Evolutionary conservation across 2,888 invertebrate species (phyloP), one percentile per base, ranked within the genome.

Genomic region (Pyrrhosoma nymphula): DNA sequence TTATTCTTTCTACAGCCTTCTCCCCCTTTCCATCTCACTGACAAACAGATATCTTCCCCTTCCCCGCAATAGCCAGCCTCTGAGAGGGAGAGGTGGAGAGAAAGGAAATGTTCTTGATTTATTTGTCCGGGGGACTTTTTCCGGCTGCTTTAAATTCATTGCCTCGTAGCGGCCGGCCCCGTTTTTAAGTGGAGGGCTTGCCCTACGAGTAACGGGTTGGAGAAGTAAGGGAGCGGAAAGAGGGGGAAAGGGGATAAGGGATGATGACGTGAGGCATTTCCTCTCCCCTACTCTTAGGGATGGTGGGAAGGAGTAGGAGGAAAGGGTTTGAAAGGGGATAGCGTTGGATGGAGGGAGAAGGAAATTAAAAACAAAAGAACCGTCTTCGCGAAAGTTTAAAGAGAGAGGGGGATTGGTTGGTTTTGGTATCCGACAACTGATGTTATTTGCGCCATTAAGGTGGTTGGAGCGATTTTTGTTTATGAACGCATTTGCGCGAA

Each of bases 131-230:
- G 47, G 35, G 82, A 82, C 82, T 82, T 82, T 82, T 35, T 18
- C 82, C 82, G 82, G 82, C 82, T 82, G 82, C 82, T 82, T 82
- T 30, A 82, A 82, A 82, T 82, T 82, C 82, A 82, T 82, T 82
- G 82, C 82, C 82, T 35, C 35, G 18, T 35, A 23, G 82, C 14
- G 35, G 82, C 30, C 26, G 82, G 35, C 35, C 75, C 75, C 35
- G 82, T 35, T 26, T 82, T 82, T 82, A 82, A 82, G 82, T 30
- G 82, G 82, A 82, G 82, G 35, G 30, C 16, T 14, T 14, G 18
- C 82, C 82, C 82, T 14, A 35, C 35, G 35, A 6, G 82, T 12
- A 2, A 35, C 6, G 82, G 82, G 82, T 82, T 30, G 35, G 75
- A n/a, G 30, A 30, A n/a, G 16, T 10, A n/a, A 14, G n/a, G 69